Evolutionary conservation across 1,140 invertebrate species (phyloP), one percentile per base, ranked within the genome.

Genomic region (Saccostrea glomerata): DNA sequence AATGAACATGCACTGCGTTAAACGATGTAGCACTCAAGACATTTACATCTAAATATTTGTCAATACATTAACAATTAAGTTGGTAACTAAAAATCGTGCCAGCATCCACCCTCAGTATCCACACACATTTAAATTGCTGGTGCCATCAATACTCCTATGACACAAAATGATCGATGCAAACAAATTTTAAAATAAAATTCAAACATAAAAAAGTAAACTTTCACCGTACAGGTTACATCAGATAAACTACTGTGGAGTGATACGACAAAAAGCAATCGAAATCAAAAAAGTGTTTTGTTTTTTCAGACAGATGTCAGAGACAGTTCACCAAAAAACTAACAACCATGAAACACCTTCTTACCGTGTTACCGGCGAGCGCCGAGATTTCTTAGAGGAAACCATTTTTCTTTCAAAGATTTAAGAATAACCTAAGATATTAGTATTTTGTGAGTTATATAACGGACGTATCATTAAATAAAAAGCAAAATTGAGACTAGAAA

Each of bases 321-420:
- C 23, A 77, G 13, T 77, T 77, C 70, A 77, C 30, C 70, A 30
- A 1, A 30, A 36, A 77, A 36, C 23, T 15, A 77, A 36, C 23
- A 30, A 23, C 23, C 20, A 20, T 17, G 20, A 60, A 60, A 60
- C 58, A 73, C 30, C 70, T 13, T 30, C 66, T 63, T 63, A 63
- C 58, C 70, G 30, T 77, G 11, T 15, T 11, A 77, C 70, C 25
- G 70, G 25, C 25, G 15, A 36, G 23, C 25, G 30, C 13, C 30
- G 70, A 36, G 25, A 30, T 77, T 77, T 77, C 25, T 77, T 73
- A 77, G 70, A 77, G 70, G 70, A 77, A 77, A 77, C 70, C 70
- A 77, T 77, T 15, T 77, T 77, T 25, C 25, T 77, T 77, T 77
- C 23, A 36, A 47, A 47, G 25, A 77, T 17, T 77, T 15, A 77